Base-by-base conservation (phyloP, 2,888 invertebrate species). In the Tricholauxania praeusta region DNA sequence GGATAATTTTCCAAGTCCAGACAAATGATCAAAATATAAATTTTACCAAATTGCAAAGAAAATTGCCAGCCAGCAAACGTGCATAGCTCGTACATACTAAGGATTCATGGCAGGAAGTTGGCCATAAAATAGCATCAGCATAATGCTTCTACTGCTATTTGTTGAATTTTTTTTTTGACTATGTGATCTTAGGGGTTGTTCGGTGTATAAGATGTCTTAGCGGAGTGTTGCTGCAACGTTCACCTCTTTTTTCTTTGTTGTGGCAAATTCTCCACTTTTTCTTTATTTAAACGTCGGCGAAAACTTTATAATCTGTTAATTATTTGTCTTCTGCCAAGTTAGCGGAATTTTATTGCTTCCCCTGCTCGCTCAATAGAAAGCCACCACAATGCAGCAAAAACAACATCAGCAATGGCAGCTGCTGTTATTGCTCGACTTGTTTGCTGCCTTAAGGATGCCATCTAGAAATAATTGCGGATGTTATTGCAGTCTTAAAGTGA, bases 281-380 rank as follows among this genome's bases (percentile, higher is more conserved):
- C 76, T 73, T 78, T 76, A 76, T 79, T 76, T 79, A 78, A 78
- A 77, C 76, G 75, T 79, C 76, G 77, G 77, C 76, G 77, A 78
- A 79, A 81, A 81, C 77, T 80, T 81, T 81, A 77, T 79, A 82
- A 82, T 82, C 81, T 80, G 81, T 82, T 82, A 82, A 82, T 82
- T 82, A 82, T 82, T 81, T 82, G 80, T 81, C 81, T 81, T 80
- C 79, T 81, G 78, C 79, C 76, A 79, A 78, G 77, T 78, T 76
- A 75, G 79, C 77, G 75, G 73, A 77, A 77, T 78, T 79, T 79
- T 78, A 80, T 78, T 78, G 78, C 77, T 77, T 78, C 76, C 71
- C 74, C 60, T 70, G 59, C 14, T 57, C 14, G 12, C 49, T 48
- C n/a, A 15, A 53, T 17, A 19, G 15, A 49, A 59, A 57, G 59